A percentile compares a stretch with the other conserved stretches of the same genome.
phyloP scores from a whole-genome alignment of 1,140 invertebrate species.

The Drosophila trapezifrons region DNA sequence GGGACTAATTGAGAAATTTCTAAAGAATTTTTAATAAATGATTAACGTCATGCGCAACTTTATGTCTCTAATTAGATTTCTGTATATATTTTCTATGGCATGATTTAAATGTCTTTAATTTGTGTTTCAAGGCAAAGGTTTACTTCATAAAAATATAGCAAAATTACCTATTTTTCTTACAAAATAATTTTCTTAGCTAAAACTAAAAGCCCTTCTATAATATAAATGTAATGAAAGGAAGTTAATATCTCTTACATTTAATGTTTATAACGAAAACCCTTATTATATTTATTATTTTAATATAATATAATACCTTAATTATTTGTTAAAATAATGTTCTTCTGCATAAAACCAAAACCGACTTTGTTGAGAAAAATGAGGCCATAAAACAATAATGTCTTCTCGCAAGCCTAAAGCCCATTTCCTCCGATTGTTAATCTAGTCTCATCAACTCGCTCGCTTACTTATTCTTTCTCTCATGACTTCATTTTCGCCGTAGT shows the following conservation, averaged over 20 bases:
- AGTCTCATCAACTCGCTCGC: not conserved
- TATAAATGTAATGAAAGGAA: too few relatives aligned
- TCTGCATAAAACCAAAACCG: not conserved
- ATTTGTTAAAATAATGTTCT: not conserved
- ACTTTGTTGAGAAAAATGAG: not conserved
- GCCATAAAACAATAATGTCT: not conserved
- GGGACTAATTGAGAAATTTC: constrained; percentile 29
- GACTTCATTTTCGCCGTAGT: constrained; percentile 56
- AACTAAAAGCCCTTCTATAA: too few relatives aligned
- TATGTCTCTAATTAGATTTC: constrained; percentile 8
- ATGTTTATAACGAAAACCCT: too few relatives aligned
- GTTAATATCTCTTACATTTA: not conserved
- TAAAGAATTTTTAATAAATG: not conserved
- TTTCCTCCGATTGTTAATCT: not conserved
- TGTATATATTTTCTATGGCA: too few relatives aligned
- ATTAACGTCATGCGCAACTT: not conserved
- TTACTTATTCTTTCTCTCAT: constrained; percentile 25
- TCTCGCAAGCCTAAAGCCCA: not conserved
- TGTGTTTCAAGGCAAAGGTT: too few relatives aligned
- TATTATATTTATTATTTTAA: not conserved
- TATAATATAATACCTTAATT: not conserved
- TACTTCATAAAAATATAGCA: too few relatives aligned
- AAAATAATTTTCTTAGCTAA: too few relatives aligned
- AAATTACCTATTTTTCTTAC: too few relatives aligned
- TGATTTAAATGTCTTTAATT: too few relatives aligned